Conservation (phyloP, 2,888 invertebrate species). For the Papilio elwesi region DNA sequence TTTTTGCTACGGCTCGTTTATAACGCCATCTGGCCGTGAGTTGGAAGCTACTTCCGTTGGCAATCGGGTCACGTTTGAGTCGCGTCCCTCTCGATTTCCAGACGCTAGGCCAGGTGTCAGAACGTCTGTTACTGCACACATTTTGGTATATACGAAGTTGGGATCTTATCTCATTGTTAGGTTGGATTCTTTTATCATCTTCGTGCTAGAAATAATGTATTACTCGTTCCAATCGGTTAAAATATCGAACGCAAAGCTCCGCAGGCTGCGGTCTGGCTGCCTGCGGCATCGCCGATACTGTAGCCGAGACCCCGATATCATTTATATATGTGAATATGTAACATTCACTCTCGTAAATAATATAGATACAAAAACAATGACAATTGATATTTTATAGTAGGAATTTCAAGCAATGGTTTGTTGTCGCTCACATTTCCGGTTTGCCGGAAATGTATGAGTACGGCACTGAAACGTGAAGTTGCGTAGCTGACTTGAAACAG, state of each 20-base stretch:
- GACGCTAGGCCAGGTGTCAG: conserved; percentile 17
- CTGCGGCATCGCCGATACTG: conserved; percentile 30
- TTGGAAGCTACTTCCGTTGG: conserved; percentile 40
- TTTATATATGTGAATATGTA: not conserved
- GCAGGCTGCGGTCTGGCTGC: conserved; percentile 16
- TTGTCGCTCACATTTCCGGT: too few relatives aligned
- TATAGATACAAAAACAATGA: too few relatives aligned
- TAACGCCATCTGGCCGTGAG: conserved; percentile 32
- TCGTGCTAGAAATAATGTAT: not conserved
- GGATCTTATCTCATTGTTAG: conserved; percentile 1
- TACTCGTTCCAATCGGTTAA: not conserved
- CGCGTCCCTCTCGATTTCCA: conserved; percentile 13
- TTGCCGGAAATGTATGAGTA: too few relatives aligned
- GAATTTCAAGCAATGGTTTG: too few relatives aligned
- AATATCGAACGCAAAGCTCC: conserved; percentile 5
- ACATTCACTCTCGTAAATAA: not conserved
- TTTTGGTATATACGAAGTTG: not conserved
- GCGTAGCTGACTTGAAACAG: too few relatives aligned
- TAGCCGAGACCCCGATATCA: conserved; percentile 7
- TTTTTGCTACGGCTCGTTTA: conserved; percentile 6
- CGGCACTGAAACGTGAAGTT: too few relatives aligned
- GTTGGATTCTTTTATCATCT: not conserved
- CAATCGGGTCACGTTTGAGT: conserved; percentile 44
- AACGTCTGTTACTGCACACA: not conserved
- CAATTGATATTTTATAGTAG: too few relatives aligned